Conservation (phyloP, 2,113 vertebrate species). For the Tichodroma muraria region DNA sequence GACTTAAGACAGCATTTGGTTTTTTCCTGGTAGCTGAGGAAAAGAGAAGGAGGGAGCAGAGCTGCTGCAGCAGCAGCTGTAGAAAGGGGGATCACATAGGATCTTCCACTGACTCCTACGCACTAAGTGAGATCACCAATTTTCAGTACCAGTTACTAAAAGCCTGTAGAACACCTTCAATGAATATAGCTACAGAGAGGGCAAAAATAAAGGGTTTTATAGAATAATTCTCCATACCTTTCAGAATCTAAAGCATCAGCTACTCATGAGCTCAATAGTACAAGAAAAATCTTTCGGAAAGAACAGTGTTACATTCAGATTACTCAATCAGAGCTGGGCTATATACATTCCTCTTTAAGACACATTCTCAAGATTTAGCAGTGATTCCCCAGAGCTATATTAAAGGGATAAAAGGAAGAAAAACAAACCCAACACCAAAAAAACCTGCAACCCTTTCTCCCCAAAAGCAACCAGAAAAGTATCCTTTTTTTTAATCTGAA, state of each 20-base stretch:
- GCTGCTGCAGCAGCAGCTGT: not conserved
- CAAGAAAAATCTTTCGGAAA: not conserved
- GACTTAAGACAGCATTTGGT: not conserved
- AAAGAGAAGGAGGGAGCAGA: not conserved
- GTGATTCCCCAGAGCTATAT: not conserved
- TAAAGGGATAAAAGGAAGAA: not conserved
- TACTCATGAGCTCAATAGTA: not conserved
- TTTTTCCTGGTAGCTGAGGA: not conserved
- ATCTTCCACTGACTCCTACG: not conserved
- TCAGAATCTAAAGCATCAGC: not conserved
- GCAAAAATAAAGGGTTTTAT: not conserved
- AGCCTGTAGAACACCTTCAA: not conserved
- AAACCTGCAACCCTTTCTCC: fast-evolving
- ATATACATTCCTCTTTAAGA: not conserved
- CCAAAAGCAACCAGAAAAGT: not conserved
- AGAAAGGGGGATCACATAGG: not conserved
- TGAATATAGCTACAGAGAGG: not conserved
- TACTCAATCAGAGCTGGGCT: not conserved
- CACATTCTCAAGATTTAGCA: not conserved
- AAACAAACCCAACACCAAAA: too few species aligned
- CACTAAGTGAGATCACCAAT: not conserved
- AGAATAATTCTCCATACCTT: not conserved
- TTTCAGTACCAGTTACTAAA: not conserved
- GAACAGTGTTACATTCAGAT: not conserved
- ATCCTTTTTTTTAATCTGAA: not conserved